A percentile compares a stretch with the other conserved stretches of the same genome.
Evolutionary conservation across 2,797 vertebrate genomes (phyloP).

Genomic region (Anolis apletophallus): DNA sequence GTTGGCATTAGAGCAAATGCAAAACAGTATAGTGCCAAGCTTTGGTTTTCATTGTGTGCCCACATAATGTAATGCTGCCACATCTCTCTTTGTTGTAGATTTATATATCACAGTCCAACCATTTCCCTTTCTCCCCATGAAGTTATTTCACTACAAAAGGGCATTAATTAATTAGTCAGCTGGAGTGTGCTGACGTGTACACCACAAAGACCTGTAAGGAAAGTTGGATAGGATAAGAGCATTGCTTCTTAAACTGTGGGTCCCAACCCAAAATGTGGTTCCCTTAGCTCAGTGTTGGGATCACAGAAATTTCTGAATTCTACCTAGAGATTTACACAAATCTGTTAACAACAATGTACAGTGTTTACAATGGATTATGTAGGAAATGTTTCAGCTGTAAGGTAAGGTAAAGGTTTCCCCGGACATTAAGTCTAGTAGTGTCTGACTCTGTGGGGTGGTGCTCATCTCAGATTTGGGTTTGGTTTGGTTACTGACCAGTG

Average conservation of each 20-base stretch:
- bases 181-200: no score
- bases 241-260: no score
- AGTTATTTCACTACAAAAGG: background rate
- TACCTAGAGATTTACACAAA: no score
- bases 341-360: no score
- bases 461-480: constrained; percentile 31
- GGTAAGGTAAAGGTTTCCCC: no score
- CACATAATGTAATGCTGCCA: background rate
- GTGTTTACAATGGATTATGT: no score
- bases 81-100: background rate
- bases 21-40: background rate
- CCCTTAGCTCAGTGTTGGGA: no score
- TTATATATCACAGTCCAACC: background rate
- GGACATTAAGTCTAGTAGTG: no score
- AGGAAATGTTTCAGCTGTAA: no score
- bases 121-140: constrained; percentile 6
- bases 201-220: background rate
- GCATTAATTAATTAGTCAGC: constrained; percentile 12
- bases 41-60: background rate
- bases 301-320: no score
- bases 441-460: no score
- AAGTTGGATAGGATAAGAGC: background rate
- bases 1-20: background rate
- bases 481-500: constrained; percentile 34
- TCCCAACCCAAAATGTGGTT: no score